Conservation (phyloP, 2,888 invertebrate genomes). For the Neria commutata region DNA sequence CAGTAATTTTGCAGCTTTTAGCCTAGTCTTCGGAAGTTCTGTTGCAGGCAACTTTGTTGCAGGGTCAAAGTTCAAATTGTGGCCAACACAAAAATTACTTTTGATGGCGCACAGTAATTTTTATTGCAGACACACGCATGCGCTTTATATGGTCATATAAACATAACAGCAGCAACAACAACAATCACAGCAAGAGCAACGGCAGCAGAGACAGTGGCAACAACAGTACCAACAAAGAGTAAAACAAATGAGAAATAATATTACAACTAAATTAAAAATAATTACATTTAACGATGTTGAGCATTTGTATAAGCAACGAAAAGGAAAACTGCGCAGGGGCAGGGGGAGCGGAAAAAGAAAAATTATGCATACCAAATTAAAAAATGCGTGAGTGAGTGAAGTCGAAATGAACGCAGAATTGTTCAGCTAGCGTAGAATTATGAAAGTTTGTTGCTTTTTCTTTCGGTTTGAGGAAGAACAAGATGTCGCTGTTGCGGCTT, state of each 20-base stretch:
- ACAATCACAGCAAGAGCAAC: background rate
- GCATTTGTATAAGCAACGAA: background rate
- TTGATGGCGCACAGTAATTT: too few species aligned
- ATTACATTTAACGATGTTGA: background rate
- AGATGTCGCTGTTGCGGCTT: too few species aligned
- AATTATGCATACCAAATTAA: background rate
- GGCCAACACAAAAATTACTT: background rate
- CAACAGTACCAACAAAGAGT: background rate
- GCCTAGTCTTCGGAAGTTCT: too few species aligned
- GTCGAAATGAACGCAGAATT: background rate
- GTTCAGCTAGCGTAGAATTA: background rate
- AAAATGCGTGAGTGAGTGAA: background rate
- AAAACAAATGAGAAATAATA: background rate
- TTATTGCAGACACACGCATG: too few species aligned
- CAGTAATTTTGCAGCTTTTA: too few species aligned
- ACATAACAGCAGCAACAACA: too few species aligned
- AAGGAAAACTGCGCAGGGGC: too few species aligned
- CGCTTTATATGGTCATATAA: too few species aligned
- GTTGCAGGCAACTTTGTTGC: background rate
- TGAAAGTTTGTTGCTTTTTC: too few species aligned
- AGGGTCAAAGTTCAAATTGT: background rate
- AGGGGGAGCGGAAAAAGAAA: too few species aligned
- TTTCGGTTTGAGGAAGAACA: too few species aligned
- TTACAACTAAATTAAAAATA: constrained; percentile 5
- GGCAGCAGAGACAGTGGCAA: background rate